Evolutionary conservation across 2,888 invertebrate species (phyloP).

Genomic region (Pachycephus smyrnensis): DNA sequence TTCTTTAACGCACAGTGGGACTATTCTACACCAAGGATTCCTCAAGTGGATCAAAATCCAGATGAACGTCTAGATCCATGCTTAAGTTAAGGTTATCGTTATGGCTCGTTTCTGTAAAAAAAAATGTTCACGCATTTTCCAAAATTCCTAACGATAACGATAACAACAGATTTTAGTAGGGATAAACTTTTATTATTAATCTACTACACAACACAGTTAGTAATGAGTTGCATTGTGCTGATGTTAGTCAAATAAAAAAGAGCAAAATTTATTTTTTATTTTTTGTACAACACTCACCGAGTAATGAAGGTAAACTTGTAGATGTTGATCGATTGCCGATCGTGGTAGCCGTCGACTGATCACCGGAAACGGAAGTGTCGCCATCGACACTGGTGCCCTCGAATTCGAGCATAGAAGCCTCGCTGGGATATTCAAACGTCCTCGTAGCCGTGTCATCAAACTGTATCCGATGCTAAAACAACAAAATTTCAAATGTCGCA

Average conservation of each 20-base stretch:
- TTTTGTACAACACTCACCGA: slow-evolving; percentile 46
- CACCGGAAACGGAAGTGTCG: slow-evolving; percentile 55
- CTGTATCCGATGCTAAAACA: slow-evolving; percentile 84
- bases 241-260: not conserved
- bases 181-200: not conserved
- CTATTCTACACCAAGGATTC: slow-evolving; percentile 41
- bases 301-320: slow-evolving; percentile 55
- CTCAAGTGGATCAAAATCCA: slow-evolving; percentile 36
- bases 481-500: slow-evolving; percentile 33
- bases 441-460: slow-evolving; percentile 90
- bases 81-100: not conserved
- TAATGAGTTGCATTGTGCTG: not conserved
- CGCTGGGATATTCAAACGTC: slow-evolving; percentile 94
- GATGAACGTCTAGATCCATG: slow-evolving; percentile 19
- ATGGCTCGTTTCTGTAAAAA: slow-evolving; percentile 37
- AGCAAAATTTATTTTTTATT: not conserved
- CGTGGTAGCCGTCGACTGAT: slow-evolving; percentile 41
- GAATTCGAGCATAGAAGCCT: slow-evolving; percentile 82
- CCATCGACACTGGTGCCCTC: slow-evolving; percentile 59
- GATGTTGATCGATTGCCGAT: slow-evolving; percentile 47
- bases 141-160: slow-evolving; percentile 9
- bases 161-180: not conserved
- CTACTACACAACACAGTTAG: not conserved
- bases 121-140: not conserved
- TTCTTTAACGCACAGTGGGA: not conserved